Conservation (phyloP, 2,888 invertebrate species). For the Caenorhabditis plicata region DNA sequence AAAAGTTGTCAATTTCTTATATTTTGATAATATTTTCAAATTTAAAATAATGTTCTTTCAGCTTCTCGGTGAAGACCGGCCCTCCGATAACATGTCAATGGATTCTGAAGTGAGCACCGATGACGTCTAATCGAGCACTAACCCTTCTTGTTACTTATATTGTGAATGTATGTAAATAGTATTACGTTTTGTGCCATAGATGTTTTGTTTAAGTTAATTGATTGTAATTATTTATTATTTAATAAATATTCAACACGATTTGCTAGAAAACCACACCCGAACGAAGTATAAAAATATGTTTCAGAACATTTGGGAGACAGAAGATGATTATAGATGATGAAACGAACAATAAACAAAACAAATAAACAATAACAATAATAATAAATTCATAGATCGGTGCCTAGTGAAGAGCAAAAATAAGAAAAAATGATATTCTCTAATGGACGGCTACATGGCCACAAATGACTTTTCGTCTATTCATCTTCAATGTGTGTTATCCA, state of each 20-base stretch:
- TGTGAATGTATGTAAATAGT: too few species aligned
- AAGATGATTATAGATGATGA: background rate
- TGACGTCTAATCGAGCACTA: too few species aligned
- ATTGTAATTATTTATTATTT: background rate
- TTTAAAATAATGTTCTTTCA: background rate
- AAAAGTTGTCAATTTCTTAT: background rate
- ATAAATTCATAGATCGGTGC: background rate
- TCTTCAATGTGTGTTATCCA: too few species aligned
- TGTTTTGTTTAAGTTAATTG: background rate
- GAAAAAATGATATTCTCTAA: too few species aligned
- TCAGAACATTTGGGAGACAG: background rate
- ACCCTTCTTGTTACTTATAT: too few species aligned
- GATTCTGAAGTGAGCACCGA: conserved; percentile 6
- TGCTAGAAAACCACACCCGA: too few species aligned
- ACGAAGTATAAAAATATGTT: too few species aligned
- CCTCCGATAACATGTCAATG: conserved; percentile 1
- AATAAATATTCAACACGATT: background rate
- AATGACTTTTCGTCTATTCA: too few species aligned
- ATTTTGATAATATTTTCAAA: background rate
- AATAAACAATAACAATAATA: background rate
- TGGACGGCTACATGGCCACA: too few species aligned
- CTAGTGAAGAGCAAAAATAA: background rate
- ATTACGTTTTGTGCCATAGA: too few species aligned
- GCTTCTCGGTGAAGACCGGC: conserved; percentile 3
- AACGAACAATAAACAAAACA: background rate